Evolutionary conservation across 2,113 vertebrate genomes (phyloP).

Genomic region (Formicarius rufipectus): DNA sequence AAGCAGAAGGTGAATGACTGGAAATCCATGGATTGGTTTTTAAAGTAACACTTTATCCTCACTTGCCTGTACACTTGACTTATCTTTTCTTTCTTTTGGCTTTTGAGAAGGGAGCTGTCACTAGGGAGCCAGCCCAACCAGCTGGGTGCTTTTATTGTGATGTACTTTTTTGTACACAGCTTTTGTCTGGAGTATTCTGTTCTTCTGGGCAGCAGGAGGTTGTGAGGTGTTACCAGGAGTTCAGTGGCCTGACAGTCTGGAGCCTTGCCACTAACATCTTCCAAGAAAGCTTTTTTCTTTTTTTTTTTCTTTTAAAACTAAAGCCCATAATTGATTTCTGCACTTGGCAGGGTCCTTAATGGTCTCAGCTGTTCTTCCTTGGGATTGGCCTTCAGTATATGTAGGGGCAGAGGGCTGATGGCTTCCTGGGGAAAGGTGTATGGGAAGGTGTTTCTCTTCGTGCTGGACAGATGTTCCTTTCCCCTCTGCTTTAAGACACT

Average conservation of each 20-base stretch:
- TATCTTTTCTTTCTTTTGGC: constrained; percentile 30
- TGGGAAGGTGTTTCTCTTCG: not conserved
- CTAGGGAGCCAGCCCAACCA: constrained; percentile 44
- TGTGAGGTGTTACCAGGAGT: constrained; percentile 8
- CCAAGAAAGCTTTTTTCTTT: not conserved
- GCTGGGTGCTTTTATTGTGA: constrained; percentile 48
- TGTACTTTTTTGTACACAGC: constrained; percentile 72
- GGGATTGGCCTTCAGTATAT: not conserved
- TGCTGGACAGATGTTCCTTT: not conserved
- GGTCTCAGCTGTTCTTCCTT: not conserved
- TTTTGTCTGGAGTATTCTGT: constrained; percentile 45
- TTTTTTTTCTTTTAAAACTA: not conserved
- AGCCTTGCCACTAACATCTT: constrained; percentile 51
- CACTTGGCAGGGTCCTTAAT: not conserved
- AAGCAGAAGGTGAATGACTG: constrained; percentile 50
- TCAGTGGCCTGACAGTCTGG: not conserved
- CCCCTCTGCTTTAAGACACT: not conserved
- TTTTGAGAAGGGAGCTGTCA: constrained; percentile 60
- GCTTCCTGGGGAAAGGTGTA: not conserved
- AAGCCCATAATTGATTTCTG: constrained; percentile 12
- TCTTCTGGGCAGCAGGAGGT: constrained; percentile 44
- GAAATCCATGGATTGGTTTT: constrained; percentile 66
- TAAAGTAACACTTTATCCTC: constrained; percentile 55
- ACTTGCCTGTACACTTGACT: constrained; percentile 24
- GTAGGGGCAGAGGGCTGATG: not conserved